Evolutionary conservation across 2,888 invertebrate species (phyloP), one percentile per base, ranked within the genome.

Genomic region (Cephonodes hylas): DNA sequence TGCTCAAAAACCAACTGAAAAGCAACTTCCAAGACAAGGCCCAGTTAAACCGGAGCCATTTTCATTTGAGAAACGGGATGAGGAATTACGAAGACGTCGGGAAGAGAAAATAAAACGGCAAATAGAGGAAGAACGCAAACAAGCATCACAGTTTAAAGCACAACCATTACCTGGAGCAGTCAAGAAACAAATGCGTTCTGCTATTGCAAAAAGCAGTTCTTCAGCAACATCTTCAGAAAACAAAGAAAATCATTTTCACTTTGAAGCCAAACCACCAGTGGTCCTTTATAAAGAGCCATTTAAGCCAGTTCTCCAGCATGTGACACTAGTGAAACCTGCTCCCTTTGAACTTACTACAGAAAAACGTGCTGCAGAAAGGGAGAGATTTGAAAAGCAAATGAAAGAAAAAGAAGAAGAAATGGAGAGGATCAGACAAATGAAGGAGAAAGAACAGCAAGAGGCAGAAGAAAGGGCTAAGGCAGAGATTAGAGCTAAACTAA

Each of bases 21-120:
- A 83, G 63, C 60, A 59, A n/a, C 66, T 68, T n/a, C 74, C 70
- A 3, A 77, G 85, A 42, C 75, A 73, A 18, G 90, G 90, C 0
- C 87, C 87, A 7, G 18, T 88, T 0, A 76, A 77, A 58, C 84
- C 85, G 4, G 87, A 87, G 65, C 96, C 96, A 13, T 96, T 96
- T 75, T 95, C 95, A 67, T 96, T 96, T 86, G 95, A 95, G 63
- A 88, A 93, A 61, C 83, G 95, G 13, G 93, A 96, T 79, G 94
- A 94, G 74, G 85, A 93, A 62, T 72, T 94, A 25, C 86, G 90
- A 59, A 86, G 89, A 45, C 93, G 93, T 61, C 94, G 93, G 67
- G 94, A 96, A 66, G 93, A 94, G 71, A 92, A 92, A 69, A 93
- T 96, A 7, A 93, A 93, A 66, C 91, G 93, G 66, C 86, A 93